phyloP scores from a whole-genome alignment of 2,797 vertebrate species.

The Halcyon leucocephala region DNA sequence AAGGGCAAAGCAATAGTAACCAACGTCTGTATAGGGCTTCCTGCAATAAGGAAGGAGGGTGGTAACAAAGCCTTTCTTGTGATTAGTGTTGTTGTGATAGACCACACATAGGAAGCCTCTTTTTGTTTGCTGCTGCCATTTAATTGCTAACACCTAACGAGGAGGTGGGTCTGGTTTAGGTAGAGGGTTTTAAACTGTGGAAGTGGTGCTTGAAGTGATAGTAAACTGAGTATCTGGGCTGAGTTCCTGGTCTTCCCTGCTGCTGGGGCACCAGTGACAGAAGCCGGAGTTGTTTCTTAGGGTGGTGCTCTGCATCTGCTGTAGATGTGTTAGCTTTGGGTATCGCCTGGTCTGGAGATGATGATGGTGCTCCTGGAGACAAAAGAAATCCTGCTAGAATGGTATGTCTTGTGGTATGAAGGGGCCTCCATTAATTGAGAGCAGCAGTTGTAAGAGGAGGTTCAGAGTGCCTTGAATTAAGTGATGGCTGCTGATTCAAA shows the following conservation, averaged over 20 bases:
- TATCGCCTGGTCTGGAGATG: neutral
- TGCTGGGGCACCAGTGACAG: neutral
- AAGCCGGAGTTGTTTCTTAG: neutral
- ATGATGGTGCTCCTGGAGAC: neutral
- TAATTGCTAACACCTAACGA: neutral
- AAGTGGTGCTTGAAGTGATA: neutral
- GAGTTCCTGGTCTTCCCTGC: neutral
- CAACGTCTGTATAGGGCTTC: neutral
- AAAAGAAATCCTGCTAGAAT: neutral
- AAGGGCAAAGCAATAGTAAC: neutral
- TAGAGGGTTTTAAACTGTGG: neutral
- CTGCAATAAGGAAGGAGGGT: neutral
- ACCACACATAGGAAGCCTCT: fast-evolving
- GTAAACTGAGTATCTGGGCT: neutral
- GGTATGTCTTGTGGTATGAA: neutral
- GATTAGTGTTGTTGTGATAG: neutral
- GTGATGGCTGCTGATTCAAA: neutral
- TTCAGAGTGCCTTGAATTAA: neutral
- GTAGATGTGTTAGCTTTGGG: neutral
- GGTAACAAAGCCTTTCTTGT: neutral
- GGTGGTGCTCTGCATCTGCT: fast-evolving
- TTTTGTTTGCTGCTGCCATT: neutral
- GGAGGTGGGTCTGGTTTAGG: neutral
- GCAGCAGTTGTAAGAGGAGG: neutral
- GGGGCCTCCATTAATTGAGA: neutral